Evolutionary conservation across 2,113 vertebrate genomes (phyloP), one percentile per base, ranked within the genome.

Genomic region (Malurus melanocephalus): DNA sequence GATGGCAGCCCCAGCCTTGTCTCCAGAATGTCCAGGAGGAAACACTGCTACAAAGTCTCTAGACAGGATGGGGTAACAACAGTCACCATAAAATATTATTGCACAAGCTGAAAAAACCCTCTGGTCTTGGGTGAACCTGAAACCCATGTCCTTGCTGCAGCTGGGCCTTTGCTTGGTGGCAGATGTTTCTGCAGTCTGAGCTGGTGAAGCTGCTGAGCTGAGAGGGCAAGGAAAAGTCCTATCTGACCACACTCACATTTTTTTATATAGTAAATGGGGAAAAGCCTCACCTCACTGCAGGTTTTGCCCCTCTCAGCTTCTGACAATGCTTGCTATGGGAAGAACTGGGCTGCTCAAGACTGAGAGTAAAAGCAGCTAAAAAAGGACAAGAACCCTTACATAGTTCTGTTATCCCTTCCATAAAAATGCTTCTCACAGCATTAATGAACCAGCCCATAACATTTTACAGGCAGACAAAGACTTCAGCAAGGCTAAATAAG

Each of bases 71-170:
- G 48, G 10, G 13, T 46, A 56, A 71, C 22, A 73, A 59, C 20
- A 48, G 59, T 52, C 55, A 83, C 35, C 11, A 48, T 90, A 79
- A 94, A 95, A 93, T 91, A 91, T 84, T 92, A 84, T 78, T 87
- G 59, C 57, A 84, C n/a, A 84, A 85, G 22, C 52, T 77, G 77
- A 92, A 91, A 84, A 91, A 59, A 22, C 14, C 3, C 3, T 75
- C 80, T 48, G 30, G 21, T 72, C n/a, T 78, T 85, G 55, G 15
- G 38, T 78, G 84, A 93, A 89, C 46, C 49, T 87, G 56, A 84
- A 92, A 69, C 60, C 4, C 2, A 15, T 11, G 9, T 40, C 40
- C 26, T 87, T 93, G 43, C 35, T 80, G 42, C 79, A 51, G 45
- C 60, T 24, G 20, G 40, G 42, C 19, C 19, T 77, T 76, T 0